A percentile compares a stretch with the other conserved stretches of the same genome.
Conservation (phyloP, 1,140 invertebrate genomes). For the Centruroides sculpturatus region DNA sequence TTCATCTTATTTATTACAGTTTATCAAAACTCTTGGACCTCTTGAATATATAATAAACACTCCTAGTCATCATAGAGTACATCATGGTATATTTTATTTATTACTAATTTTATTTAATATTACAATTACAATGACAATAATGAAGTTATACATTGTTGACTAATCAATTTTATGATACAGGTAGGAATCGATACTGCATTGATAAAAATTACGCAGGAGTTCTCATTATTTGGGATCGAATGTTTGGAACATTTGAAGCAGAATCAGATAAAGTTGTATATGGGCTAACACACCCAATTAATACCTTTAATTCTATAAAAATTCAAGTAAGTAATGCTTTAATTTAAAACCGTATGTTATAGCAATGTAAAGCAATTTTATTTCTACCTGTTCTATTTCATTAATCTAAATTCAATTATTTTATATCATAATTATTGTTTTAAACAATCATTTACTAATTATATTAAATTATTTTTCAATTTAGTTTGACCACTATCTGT, state of each 20-base stretch:
- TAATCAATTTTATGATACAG: slow-evolving; percentile 1
- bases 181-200: slow-evolving; percentile 44
- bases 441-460: too few species aligned
- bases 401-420: neutral
- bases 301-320: slow-evolving; percentile 61
- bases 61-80: slow-evolving; percentile 73
- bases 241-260: slow-evolving; percentile 38
- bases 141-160: too few species aligned
- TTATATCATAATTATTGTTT: too few species aligned
- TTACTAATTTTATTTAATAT: too few species aligned
- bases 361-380: neutral
- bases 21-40: slow-evolving; percentile 53
- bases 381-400: neutral
- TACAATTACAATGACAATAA: too few species aligned
- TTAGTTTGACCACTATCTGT: slow-evolving; percentile 49
- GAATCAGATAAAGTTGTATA: slow-evolving; percentile 54
- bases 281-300: slow-evolving; percentile 62
- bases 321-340: slow-evolving; percentile 4
- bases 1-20: slow-evolving; percentile 17
- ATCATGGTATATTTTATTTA: too few species aligned
- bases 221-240: slow-evolving; percentile 43
- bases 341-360: neutral
- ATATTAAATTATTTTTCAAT: too few species aligned
- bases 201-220: slow-evolving; percentile 48
- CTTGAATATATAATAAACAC: slow-evolving; percentile 75